phyloP scores from a whole-genome alignment of 1,140 invertebrate species.

The Bombus breviceps region DNA sequence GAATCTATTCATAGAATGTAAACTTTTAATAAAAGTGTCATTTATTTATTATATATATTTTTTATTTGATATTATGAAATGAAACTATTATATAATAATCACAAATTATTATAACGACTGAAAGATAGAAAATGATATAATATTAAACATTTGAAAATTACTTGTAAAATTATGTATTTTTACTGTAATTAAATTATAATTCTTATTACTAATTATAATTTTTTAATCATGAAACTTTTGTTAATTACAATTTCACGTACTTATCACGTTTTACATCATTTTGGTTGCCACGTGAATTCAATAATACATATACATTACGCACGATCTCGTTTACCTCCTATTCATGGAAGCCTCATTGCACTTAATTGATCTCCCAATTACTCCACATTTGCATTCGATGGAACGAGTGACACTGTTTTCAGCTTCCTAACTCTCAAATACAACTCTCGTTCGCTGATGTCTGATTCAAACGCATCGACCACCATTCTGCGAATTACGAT shows the following conservation, averaged over 20 bases:
- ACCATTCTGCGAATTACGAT: constrained; percentile 21
- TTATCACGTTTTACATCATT: neutral
- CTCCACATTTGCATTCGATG: constrained; percentile 9
- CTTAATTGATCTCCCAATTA: constrained; percentile 34
- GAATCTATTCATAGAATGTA: too few relatives aligned
- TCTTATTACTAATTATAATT: neutral
- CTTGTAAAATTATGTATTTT: too few relatives aligned
- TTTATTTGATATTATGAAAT: neutral
- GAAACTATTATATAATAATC: too few relatives aligned
- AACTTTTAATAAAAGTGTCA: too few relatives aligned
- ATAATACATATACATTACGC: constrained; percentile 12
- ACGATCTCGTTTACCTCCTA: constrained; percentile 6
- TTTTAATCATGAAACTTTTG: neutral
- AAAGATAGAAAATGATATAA: too few relatives aligned
- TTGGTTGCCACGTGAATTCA: too few relatives aligned
- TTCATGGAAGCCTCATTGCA: constrained; percentile 25
- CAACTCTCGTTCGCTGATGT: neutral
- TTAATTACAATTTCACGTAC: neutral
- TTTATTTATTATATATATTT: neutral
- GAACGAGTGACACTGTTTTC: constrained; percentile 22
- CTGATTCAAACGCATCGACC: constrained; percentile 7
- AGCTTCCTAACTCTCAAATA: neutral
- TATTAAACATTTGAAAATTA: too few relatives aligned
- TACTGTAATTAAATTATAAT: too few relatives aligned
- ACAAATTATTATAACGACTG: too few relatives aligned